Base-by-base conservation (phyloP, 1,140 invertebrate genomes). In the Diabrotica virgifera region DNA sequence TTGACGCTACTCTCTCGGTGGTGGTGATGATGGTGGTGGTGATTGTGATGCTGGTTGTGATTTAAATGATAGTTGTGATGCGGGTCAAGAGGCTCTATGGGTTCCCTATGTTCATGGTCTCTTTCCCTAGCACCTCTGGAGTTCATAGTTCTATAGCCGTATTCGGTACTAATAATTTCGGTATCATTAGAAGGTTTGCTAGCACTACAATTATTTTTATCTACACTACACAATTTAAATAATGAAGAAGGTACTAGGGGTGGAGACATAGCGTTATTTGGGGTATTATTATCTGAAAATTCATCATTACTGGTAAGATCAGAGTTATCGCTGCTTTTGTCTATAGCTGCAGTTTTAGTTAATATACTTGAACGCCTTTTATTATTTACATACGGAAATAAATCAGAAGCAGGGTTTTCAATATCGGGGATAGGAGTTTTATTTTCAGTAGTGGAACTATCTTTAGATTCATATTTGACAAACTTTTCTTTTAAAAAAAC, bases 1-100 rank as follows among this genome's bases (percentile, higher is more conserved):
- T 86, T 85, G 60, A 80, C 74, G 64, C 79, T 78, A 36, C 73
- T 70, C 38, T 79, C 77, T 52, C 76, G 68, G 59, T 76, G 68
- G 54, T 76, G 71, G 55, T 74, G 71, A 52, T 84, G 81, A 5
- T 82, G 68, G 50, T 74, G 69, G 46, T 74, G 70, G 40, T 74
- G 70, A 58, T 72, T 70, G 50, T 70, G 70, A 52, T 72, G 65
- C 14, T 65, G 57, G 51, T 68, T 55, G 46, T 72, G 62, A 37
- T 66, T 60, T 14, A 70, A 72, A 50, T 67, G 71, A 65, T 74
- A 53, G 5, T 63, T 53, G n/a, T 67, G 69, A 40, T 74, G 69
- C 14, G 63, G 52, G 38, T 70, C 69, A 12, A 72, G 54, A 38
- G 66, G 58, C 24, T 74, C 72, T 35, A 70, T 60, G 6, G 70